Conservation (phyloP, 2,113 vertebrate species). For the Cynopterus brachyotis region DNA sequence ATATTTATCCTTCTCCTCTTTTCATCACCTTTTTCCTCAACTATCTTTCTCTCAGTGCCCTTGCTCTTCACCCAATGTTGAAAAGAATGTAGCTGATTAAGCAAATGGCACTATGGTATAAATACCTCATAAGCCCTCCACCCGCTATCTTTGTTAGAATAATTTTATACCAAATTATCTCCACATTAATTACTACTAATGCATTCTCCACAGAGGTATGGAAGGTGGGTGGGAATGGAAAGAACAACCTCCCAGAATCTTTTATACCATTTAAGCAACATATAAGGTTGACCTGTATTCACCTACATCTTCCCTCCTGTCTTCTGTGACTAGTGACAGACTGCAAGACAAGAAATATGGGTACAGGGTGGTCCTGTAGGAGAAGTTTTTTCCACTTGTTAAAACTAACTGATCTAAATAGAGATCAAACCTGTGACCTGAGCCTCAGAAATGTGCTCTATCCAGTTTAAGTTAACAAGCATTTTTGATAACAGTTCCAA, state of each 20-base stretch:
- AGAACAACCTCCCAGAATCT: not conserved
- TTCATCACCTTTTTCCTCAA: not conserved
- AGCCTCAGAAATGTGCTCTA: not conserved
- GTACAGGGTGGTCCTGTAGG: not conserved
- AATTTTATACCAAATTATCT: not conserved
- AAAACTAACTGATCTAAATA: not conserved
- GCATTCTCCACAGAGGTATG: not conserved
- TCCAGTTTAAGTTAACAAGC: not conserved
- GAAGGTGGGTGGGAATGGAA: not conserved
- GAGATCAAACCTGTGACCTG: not conserved
- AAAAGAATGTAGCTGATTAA: not conserved
- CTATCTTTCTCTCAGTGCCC: not conserved
- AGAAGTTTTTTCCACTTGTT: not conserved
- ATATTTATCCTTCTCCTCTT: not conserved
- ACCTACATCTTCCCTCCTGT: not conserved
- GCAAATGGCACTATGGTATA: not conserved
- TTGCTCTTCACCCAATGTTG: not conserved
- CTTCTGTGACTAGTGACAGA: not conserved
- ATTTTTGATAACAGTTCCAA: not conserved
- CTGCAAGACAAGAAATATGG: not conserved
- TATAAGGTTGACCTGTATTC: not conserved
- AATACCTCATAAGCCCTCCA: not conserved
- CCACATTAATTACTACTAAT: not conserved
- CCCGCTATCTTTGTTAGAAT: not conserved
- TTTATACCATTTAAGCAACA: not conserved